Percentiles rank a stretch among this genome's conserved stretches.
These are phyloP conservation scores for Eidolon helvum DNA, from an alignment of 2,113 vertebrate genomes.

Conservation along the genomic window DNA sequence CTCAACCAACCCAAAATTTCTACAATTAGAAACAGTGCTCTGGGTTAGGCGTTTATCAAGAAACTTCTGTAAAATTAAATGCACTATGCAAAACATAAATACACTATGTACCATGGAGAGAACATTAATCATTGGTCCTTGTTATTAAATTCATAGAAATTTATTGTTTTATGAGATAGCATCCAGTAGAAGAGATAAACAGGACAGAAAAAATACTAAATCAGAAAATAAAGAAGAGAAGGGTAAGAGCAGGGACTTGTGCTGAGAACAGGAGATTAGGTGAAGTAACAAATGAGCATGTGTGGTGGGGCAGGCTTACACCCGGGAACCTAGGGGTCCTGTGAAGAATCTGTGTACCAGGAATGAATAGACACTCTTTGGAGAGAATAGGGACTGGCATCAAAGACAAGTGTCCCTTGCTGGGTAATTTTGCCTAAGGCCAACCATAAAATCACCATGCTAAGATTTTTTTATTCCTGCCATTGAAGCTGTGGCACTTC, in stretches of 20 bases:
- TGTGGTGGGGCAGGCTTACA: background rate
- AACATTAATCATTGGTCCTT: background rate
- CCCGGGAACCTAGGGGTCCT: background rate
- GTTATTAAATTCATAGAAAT: background rate
- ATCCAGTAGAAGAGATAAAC: background rate
- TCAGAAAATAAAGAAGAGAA: background rate
- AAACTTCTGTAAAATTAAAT: background rate
- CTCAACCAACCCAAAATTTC: background rate
- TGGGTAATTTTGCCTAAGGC: background rate
- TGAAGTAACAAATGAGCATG: background rate
- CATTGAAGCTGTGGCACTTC: background rate
- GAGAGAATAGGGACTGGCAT: background rate
- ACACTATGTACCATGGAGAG: background rate
- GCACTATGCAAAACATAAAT: no score
- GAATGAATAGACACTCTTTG: background rate
- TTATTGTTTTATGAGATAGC: background rate
- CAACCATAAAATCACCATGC: background rate
- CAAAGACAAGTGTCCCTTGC: background rate
- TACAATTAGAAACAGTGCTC: background rate
- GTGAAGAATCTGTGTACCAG: background rate
- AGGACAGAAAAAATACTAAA: background rate
- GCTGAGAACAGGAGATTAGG: background rate
- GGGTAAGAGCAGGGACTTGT: background rate
- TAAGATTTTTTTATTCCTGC: background rate
- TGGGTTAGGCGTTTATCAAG: background rate